phyloP scores from a whole-genome alignment of 2,797 vertebrate genomes.

The Sylvia borin region DNA sequence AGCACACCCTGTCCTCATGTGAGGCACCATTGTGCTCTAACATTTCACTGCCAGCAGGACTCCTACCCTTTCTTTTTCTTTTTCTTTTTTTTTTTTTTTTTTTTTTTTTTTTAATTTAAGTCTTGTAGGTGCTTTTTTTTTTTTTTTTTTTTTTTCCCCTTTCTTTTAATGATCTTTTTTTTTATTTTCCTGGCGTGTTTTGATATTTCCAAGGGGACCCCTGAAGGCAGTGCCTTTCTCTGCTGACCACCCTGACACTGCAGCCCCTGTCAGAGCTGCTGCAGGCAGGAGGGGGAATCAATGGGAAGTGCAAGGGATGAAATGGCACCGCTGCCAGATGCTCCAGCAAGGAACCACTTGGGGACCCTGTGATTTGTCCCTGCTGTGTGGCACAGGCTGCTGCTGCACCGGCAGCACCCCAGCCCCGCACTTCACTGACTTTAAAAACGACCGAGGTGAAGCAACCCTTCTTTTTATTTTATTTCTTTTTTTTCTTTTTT shows the following conservation, averaged over 20 bases:
- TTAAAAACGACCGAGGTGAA: constrained; percentile 72
- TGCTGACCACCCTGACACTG: constrained; percentile 49
- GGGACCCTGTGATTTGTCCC: not conserved
- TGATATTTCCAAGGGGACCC: not conserved
- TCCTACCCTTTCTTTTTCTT: too few relatives aligned
- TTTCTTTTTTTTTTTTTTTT: not conserved
- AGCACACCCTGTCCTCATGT: not conserved
- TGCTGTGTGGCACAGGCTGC: not conserved
- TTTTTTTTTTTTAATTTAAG: not conserved
- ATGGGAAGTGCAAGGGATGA: not conserved
- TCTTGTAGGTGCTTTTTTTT: not conserved
- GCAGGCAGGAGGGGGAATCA: not conserved
- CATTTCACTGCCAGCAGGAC: not conserved
- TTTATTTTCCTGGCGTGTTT: not conserved
- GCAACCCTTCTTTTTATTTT: constrained; percentile 67
- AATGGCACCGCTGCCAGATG: constrained; percentile 1
- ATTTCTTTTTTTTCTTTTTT: constrained; percentile 38
- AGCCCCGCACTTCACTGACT: constrained; percentile 59
- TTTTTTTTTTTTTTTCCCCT: accelerated
- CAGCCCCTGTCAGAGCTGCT: not conserved
- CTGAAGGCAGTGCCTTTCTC: not conserved
- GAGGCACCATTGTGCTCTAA: not conserved
- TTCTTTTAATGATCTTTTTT: not conserved
- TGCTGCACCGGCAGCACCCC: constrained; percentile 52
- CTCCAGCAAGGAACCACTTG: not conserved